A percentile compares a stretch with the other conserved stretches of the same genome.
Evolutionary conservation across 2,888 invertebrate genomes (phyloP).

Genomic region (Sabellastarte sp.): DNA sequence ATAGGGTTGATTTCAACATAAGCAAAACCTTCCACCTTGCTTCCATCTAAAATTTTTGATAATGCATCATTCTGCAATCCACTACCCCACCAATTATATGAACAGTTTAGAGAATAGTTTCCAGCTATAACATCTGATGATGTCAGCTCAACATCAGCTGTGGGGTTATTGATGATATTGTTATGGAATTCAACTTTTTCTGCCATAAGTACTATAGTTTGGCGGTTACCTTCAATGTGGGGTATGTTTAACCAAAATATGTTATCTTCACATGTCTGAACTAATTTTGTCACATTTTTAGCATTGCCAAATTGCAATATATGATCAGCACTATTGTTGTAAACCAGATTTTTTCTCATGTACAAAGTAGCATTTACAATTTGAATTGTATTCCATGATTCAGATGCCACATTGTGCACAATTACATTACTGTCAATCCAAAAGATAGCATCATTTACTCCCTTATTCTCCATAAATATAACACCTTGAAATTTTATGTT

Average conservation of each 20-base stretch:
- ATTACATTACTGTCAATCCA: neutral
- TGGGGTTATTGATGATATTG: neutral
- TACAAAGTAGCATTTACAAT: neutral
- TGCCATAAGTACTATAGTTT: neutral
- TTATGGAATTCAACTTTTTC: neutral
- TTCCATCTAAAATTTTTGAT: too few relatives aligned
- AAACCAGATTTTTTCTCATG: constrained; percentile 1
- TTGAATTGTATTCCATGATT: neutral
- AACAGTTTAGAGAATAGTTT: neutral
- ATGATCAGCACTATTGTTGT: constrained; percentile 3
- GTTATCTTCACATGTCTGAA: neutral
- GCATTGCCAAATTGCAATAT: neutral
- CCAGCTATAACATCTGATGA: neutral
- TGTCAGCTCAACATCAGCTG: neutral
- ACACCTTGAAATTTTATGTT: neutral
- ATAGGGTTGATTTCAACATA: neutral
- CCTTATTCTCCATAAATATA: neutral
- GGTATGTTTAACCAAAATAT: constrained; percentile 4
- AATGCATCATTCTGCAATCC: neutral
- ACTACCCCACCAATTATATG: constrained; percentile 6
- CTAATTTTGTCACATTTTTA: neutral
- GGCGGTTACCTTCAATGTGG: neutral
- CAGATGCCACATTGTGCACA: neutral
- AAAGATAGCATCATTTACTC: neutral
- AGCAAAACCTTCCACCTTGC: too few relatives aligned